Evolutionary conservation across 1,140 invertebrate genomes (phyloP), one percentile per base, ranked within the genome.

Genomic region (Penaeus chinensis): DNA sequence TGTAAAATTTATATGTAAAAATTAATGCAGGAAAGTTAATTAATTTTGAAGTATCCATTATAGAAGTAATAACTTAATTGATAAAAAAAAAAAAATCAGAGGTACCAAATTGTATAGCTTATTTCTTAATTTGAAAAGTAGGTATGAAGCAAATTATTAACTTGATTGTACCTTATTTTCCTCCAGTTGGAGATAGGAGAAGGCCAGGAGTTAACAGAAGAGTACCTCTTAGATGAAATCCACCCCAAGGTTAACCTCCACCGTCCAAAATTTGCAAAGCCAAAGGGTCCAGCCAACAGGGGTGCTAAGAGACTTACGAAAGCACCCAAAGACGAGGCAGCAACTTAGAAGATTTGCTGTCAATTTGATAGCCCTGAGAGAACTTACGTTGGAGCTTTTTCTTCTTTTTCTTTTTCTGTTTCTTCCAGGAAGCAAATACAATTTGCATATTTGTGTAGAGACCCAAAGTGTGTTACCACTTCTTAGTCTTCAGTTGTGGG

Each of bases 211-310:
- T 92, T 99, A 78, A 98, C 96, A 3, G 96, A 97, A 93, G 95
- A 96, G 89, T 98, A 94, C 92, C 93, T 99, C 13, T 95, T 96
- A 92, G 97, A 98, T 90, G 97, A 99, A 93, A 94, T 99, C 87
- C 97, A 99, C 93, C 98, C 98, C 16, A 98, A 97, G 92, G 95
- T 96, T 91, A 97, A 96, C 92, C 94, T 98, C 74, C 96, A 97
- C 92, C 94, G 95, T 90, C 96, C 96, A 60, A 97, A 97, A 90
- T 99, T 99, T 94, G 96, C 96, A 47, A 98, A 98, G 93, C 98
- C 98, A 19, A 98, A 98, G 93, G 97, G 97, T 63, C 98, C 98
- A 89, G 96, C 96, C 7, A 96, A 96, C 91, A 94, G 98, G 91
- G 98, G 98, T 74, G 97, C 97, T 16, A 97, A 97, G 92, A 94